These are phyloP conservation scores for Chloropsis hardwickii DNA, from an alignment of 2,113 vertebrate species.

Conservation along the genomic window DNA sequence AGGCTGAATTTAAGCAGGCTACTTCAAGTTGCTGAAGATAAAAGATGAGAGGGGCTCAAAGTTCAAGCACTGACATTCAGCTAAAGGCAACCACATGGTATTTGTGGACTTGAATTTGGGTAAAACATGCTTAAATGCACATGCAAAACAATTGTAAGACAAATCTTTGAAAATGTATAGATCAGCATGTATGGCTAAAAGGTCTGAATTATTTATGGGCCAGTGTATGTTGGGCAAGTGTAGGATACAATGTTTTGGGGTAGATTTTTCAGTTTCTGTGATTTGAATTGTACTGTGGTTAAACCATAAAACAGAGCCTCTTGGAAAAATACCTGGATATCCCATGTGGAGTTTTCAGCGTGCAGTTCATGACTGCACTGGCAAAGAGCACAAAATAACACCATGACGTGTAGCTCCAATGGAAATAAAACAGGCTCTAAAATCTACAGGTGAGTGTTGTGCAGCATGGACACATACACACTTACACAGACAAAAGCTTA, in stretches of 20 bases:
- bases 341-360: background rate
- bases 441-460: background rate
- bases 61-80: slow-evolving; percentile 23
- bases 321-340: background rate
- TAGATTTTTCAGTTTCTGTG: background rate
- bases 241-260: background rate
- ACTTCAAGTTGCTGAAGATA: slow-evolving; percentile 8
- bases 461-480: background rate
- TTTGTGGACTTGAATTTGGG: background rate
- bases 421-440: background rate
- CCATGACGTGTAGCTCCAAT: background rate
- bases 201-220: background rate
- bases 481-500: background rate
- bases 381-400: background rate
- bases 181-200: background rate
- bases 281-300: background rate
- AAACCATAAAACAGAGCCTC: background rate
- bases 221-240: background rate
- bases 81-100: slow-evolving; percentile 13
- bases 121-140: background rate
- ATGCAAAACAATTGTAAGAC: background rate
- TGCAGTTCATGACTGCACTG: background rate
- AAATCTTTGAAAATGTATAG: background rate
- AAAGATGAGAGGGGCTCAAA: slow-evolving; percentile 4
- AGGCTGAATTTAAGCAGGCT: slow-evolving; percentile 1